phyloP scores from a whole-genome alignment of 2,113 vertebrate species.

The Lota lota region DNA sequence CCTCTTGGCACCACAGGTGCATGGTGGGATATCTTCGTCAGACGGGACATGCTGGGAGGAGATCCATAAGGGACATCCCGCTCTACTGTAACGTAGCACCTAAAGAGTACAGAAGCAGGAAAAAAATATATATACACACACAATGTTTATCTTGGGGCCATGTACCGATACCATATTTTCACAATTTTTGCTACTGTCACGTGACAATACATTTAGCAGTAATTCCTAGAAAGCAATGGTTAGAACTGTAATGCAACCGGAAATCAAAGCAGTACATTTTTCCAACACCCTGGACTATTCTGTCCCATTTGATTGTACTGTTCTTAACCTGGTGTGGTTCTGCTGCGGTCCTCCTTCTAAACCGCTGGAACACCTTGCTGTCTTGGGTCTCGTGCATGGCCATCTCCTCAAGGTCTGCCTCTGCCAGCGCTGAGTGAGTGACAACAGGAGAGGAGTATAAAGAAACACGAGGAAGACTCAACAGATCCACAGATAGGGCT shows the following conservation, averaged over 20 bases:
- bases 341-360: conserved; percentile 78
- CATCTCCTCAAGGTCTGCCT: conserved; percentile 83
- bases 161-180: no score
- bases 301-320: neutral
- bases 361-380: conserved; percentile 80
- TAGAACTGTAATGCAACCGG: no score
- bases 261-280: no score
- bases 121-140: neutral
- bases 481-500: no score
- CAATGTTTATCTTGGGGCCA: no score
- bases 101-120: conserved; percentile 47
- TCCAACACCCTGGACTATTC: no score
- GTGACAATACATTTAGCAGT: no score
- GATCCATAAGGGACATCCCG: conserved; percentile 84
- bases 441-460: neutral
- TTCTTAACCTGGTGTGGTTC: conserved; percentile 88
- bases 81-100: conserved; percentile 90
- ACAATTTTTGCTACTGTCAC: no score
- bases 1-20: conserved; percentile 86
- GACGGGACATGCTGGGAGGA: conserved; percentile 81
- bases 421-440: conserved; percentile 63
- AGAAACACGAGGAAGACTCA: neutral
- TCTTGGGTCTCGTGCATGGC: conserved; percentile 88
- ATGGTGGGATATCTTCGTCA: conserved; percentile 82
- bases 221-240: no score